phyloP scores from a whole-genome alignment of 2,797 vertebrate genomes.

The Tenualosa thibaudeaui region DNA sequence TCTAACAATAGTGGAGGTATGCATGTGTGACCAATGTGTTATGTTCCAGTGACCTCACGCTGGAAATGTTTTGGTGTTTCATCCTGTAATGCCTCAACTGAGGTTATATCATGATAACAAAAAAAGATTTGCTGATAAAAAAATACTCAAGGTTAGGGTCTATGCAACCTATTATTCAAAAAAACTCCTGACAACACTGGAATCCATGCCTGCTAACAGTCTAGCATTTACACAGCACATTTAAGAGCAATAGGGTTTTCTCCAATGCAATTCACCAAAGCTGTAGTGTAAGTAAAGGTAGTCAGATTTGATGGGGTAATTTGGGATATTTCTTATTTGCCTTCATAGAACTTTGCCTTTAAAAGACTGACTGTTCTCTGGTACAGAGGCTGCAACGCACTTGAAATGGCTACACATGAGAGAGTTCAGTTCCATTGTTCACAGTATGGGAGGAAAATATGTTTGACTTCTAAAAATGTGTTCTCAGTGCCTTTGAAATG shows the following conservation, averaged over 20 bases:
- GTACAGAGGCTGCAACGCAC: neutral
- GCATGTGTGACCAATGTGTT: neutral
- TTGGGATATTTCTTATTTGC: neutral
- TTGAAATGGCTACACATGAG: neutral
- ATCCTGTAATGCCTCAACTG: neutral
- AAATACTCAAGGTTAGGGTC: neutral
- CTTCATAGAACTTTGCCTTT: neutral
- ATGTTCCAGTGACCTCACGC: conserved; percentile 10
- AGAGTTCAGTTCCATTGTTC: neutral
- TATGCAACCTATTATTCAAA: neutral
- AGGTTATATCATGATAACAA: neutral
- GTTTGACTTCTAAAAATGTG: neutral
- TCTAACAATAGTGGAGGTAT: neutral
- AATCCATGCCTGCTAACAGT: neutral
- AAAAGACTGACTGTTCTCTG: neutral
- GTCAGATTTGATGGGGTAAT: neutral
- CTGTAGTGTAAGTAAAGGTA: neutral
- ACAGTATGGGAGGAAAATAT: neutral
- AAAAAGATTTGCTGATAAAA: neutral
- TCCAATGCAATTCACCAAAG: neutral
- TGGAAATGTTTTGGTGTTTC: neutral
- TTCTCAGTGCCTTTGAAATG: too few species aligned
- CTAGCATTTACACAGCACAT: neutral
- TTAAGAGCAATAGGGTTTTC: neutral
- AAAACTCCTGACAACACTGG: neutral